These are phyloP conservation scores for Spondyliosoma cantharus DNA, from an alignment of 2,797 vertebrate genomes.

Conservation along the genomic window DNA sequence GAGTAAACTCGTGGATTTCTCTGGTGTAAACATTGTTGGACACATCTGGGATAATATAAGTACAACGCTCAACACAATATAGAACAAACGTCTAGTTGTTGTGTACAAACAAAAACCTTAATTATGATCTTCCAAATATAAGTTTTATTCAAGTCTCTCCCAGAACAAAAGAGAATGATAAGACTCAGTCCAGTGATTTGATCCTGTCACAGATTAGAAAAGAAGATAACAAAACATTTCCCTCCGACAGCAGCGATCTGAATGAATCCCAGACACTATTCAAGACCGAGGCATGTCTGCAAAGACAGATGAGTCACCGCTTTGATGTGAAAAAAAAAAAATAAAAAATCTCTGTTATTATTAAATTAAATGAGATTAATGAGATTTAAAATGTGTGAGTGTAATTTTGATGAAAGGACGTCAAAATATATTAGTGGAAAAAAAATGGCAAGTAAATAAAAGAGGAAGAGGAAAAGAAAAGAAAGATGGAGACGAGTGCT, in stretches of 20 bases:
- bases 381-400: background rate
- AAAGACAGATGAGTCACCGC: conserved; percentile 21
- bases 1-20: no score
- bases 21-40: no score
- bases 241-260: background rate
- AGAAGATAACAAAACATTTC: conserved; percentile 7
- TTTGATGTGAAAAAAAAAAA: conserved; percentile 16
- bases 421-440: background rate
- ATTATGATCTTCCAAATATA: background rate
- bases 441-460: background rate
- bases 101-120: no score
- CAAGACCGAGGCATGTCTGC: background rate
- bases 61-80: no score
- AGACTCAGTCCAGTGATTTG: background rate
- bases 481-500: background rate
- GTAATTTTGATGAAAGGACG: background rate
- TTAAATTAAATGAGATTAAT: conserved; percentile 21
- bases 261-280: conserved; percentile 6
- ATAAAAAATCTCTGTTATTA: background rate
- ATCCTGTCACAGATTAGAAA: conserved; percentile 6
- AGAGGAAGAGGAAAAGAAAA: background rate
- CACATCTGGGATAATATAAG: no score
- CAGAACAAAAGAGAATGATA: background rate
- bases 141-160: background rate
- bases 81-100: no score